A percentile compares a stretch with the other conserved stretches of the same genome.
Conservation (phyloP, 2,888 invertebrate genomes). For the Microplitis manilae region DNA sequence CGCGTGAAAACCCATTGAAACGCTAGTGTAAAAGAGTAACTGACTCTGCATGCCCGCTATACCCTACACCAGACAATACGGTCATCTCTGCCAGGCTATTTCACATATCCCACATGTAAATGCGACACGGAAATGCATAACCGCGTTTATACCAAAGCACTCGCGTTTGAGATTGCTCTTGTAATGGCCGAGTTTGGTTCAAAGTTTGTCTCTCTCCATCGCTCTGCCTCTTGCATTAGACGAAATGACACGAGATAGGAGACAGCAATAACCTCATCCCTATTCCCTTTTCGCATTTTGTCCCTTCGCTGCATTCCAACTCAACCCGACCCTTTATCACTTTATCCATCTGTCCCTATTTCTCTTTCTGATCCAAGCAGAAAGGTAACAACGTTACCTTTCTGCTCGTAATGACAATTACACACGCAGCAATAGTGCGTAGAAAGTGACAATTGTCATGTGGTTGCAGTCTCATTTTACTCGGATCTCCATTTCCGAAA, state of each 20-base stretch:
- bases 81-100: conserved; percentile 28
- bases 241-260: conserved; percentile 3
- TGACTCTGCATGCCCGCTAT: background rate
- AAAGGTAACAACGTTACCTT: conserved; percentile 35
- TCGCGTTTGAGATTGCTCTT: conserved; percentile 42
- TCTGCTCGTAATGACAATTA: conserved; percentile 8
- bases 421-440: conserved; percentile 35
- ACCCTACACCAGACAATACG: background rate
- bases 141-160: conserved; percentile 41
- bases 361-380: background rate
- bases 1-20: conserved; percentile 20
- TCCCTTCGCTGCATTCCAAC: too few relatives aligned
- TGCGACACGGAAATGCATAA: conserved; percentile 38
- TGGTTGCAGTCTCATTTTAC: conserved; percentile 41
- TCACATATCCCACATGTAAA: conserved; percentile 24
- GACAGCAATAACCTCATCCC: conserved; percentile 24
- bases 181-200: conserved; percentile 38
- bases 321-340: background rate
- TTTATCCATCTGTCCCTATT: background rate
- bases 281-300: too few relatives aligned
- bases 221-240: conserved; percentile 8
- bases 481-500: conserved; percentile 32
- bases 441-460: conserved; percentile 40
- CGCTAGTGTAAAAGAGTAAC: conserved; percentile 15
- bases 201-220: conserved; percentile 24